phyloP scores from a whole-genome alignment of 2,888 invertebrate species.

The Sphaeridia pumilis region DNA sequence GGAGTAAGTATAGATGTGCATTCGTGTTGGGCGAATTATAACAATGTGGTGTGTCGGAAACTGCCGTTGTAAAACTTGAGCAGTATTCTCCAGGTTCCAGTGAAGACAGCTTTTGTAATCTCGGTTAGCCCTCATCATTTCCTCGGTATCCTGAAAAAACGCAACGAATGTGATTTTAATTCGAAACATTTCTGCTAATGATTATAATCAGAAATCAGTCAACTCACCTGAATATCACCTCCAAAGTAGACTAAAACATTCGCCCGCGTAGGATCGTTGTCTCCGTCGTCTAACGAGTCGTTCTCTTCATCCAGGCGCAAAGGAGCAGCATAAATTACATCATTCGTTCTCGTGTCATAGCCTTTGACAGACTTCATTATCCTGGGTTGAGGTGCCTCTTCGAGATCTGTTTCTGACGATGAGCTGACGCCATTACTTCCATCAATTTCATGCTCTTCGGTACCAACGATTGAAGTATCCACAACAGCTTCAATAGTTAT shows the following conservation, averaged over 20 bases:
- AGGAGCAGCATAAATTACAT: slow-evolving; percentile 43
- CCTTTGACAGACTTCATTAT: slow-evolving; percentile 46
- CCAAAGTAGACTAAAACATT: slow-evolving; percentile 61
- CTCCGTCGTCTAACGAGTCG: slow-evolving; percentile 18
- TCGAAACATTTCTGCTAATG: too few species aligned
- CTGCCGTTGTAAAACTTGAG: slow-evolving; percentile 52
- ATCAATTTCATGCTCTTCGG: not conserved
- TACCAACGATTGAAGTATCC: not conserved
- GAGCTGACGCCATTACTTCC: slow-evolving; percentile 1
- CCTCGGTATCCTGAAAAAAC: slow-evolving; percentile 62
- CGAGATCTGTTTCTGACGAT: slow-evolving; percentile 4
- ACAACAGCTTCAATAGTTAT: slow-evolving; percentile 1
- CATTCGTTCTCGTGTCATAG: slow-evolving; percentile 57
- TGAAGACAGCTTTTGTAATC: slow-evolving; percentile 61
- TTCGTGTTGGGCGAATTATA: slow-evolving; percentile 61
- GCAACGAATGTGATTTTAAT: slow-evolving; percentile 9
- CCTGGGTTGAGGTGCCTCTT: slow-evolving; percentile 3
- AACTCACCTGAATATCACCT: slow-evolving; percentile 66
- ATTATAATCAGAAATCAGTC: too few species aligned
- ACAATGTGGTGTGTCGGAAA: slow-evolving; percentile 62
- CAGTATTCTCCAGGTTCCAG: slow-evolving; percentile 72
- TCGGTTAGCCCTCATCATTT: slow-evolving; percentile 64
- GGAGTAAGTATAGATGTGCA: slow-evolving; percentile 71
- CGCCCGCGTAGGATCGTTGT: too few species aligned
- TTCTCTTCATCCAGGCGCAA: slow-evolving; percentile 3